Evolutionary conservation across 2,888 invertebrate genomes (phyloP).

Genomic region (Caenorhabditis sp.): DNA sequence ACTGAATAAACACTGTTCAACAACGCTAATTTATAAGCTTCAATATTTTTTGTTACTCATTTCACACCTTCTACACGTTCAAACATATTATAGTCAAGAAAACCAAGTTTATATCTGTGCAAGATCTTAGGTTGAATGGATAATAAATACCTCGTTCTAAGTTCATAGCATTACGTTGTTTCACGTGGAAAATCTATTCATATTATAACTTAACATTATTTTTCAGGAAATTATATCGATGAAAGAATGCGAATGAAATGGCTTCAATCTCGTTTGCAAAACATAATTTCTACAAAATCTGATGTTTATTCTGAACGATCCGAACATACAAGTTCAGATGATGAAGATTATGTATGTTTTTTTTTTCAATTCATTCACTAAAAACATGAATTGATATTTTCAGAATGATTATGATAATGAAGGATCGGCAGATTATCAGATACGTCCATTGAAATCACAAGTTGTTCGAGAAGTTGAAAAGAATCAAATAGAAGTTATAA

Average conservation of each 20-base stretch:
- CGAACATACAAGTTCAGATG: slow-evolving; percentile 13
- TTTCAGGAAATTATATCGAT: slow-evolving; percentile 30
- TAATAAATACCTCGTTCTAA: no score
- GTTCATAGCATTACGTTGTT: no score
- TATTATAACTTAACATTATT: background rate
- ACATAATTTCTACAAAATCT: slow-evolving; percentile 17
- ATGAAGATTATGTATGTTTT: slow-evolving; percentile 41
- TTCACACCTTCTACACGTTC: no score
- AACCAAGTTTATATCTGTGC: no score
- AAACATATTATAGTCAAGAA: no score
- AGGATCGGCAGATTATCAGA: slow-evolving; percentile 15
- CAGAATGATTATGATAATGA: slow-evolving; percentile 31
- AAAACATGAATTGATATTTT: slow-evolving; percentile 4
- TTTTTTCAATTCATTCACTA: background rate
- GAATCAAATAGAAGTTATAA: slow-evolving; percentile 18
- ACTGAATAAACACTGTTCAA: no score
- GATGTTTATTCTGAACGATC: slow-evolving; percentile 1
- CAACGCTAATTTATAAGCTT: no score
- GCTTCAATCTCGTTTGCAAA: slow-evolving; percentile 23
- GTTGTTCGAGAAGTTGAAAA: background rate
- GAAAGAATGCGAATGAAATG: slow-evolving; percentile 33
- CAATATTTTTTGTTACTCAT: no score
- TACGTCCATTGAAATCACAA: background rate
- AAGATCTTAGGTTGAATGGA: no score
- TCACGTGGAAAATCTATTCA: no score